phyloP scores from a whole-genome alignment of 2,113 vertebrate species.

The Tachysurus fulvidraco region DNA sequence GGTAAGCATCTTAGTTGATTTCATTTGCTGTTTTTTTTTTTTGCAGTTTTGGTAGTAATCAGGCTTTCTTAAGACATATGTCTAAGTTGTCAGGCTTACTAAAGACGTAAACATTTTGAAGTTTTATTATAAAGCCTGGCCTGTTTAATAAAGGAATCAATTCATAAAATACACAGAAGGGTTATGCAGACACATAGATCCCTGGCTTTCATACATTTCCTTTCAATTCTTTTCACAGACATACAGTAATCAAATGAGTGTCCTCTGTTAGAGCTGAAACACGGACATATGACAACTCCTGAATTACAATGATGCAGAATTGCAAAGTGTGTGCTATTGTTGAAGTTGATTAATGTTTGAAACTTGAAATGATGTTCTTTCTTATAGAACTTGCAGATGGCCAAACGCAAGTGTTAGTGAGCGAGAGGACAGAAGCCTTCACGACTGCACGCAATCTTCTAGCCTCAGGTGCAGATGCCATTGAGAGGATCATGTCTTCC shows the following conservation, averaged over 20 bases:
- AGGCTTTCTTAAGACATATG: not conserved
- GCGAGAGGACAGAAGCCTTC: slow-evolving; percentile 95
- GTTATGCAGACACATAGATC: not conserved
- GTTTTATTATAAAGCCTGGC: not conserved
- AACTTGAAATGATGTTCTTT: slow-evolving; percentile 3
- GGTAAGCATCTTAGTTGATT: slow-evolving; percentile 66
- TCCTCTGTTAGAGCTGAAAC: not conserved
- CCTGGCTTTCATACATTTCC: not conserved
- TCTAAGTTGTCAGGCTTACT: too few relatives aligned
- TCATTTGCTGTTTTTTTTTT: too few relatives aligned
- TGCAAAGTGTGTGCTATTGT: not conserved
- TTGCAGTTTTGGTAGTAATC: not conserved
- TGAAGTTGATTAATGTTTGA: not conserved
- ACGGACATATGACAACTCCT: not conserved
- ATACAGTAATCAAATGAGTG: not conserved
- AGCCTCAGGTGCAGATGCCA: slow-evolving; percentile 92
- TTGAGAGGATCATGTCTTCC: slow-evolving; percentile 98
- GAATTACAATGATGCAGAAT: not conserved
- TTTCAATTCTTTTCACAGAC: not conserved
- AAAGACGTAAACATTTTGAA: not conserved
- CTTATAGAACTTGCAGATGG: slow-evolving; percentile 83
- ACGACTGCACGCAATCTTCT: slow-evolving; percentile 96
- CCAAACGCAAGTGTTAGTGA: slow-evolving; percentile 89
- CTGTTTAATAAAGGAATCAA: slow-evolving; percentile 9
- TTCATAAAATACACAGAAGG: not conserved